Evolutionary conservation across 1,140 invertebrate species (phyloP), one percentile per base, ranked within the genome.

Genomic region (Ips typographus): DNA sequence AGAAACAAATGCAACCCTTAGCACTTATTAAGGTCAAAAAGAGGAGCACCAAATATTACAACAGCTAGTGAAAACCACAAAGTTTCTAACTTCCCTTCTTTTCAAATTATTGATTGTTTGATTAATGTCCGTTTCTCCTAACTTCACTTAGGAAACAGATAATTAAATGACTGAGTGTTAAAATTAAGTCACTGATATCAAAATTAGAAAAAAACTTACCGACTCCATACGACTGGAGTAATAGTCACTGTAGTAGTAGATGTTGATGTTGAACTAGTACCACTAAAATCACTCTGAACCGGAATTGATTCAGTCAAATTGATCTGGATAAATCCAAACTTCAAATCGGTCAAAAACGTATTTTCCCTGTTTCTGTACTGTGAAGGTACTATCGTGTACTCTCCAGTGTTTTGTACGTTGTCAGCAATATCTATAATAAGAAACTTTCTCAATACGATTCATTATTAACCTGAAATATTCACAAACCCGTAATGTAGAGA

Each of bases 271-370:
- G 56, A 49, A 88, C 88, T 38, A 87, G 83, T 36, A 86, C 84
- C 0, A 91, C 89, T 44, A 90, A 88, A 0, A 93, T 95, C 36
- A 95, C 81, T 81, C 94, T 95, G 55, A 96, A 93, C 77, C 92
- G 91, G 40, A 96, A 87, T 84, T 0, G 92, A 90, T 42, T 91
- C 89, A 0, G 94, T 95, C 22, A 96, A 82, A 81, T 95, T 96
- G 52, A 97, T 94, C 78, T 94, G 91, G 22, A 97, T 84, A 74
- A 97, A 95, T 22, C 95, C 95, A 78, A 96, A 95, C 74, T 90
- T 86, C 80, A 95, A 85, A 71, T 94, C 91, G 8, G 81, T 82
- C 6, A 87, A 85, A 70, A 85, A 82, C 4, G 84, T 80, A 74
- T 94, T 92, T 57, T 91, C 85, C 41, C 88, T 84, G 49, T 85